Evolutionary conservation across 2,113 vertebrate genomes (phyloP), one percentile per base, ranked within the genome.

Genomic region (Salvelinus sp.): DNA sequence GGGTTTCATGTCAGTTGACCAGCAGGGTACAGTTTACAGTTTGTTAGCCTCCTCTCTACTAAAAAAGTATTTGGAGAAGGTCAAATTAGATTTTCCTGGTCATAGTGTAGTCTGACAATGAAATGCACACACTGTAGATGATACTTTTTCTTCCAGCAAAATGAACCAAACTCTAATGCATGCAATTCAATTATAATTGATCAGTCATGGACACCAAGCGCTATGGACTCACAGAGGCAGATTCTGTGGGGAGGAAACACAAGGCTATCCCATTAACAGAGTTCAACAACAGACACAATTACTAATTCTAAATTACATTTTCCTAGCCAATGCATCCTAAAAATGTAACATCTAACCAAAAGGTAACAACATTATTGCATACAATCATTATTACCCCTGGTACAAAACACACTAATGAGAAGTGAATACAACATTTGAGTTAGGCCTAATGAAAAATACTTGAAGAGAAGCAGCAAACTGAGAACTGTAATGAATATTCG

Each of bases 131-230:
- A 27, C 68, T 13, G 44, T 13, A 69, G 44, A 48, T 48, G 0
- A 5, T 14, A 13, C 12, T 12, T 44, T 48, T 48, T 23, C 68
- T 28, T 22, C 12, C 16, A 23, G 62, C 13, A 9, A 74, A 66
- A 66, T 74, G 30, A 27, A 25, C 57, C 14, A 6, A 25, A 18
- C 14, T 63, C 38, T 48, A 66, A 48, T 22, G 14, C 13, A 58
- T 62, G 54, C 70, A 57, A 60, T 58, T 28, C 30, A 50, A 72
- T 62, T 62, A 58, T 58, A 72, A 72, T 72, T 62, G 30, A 72
- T 23, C n/a, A 62, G 70, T n/a, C 20, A n/a, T 72, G 70, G 70
- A 54, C 30, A 72, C 57, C 50, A 33, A 18, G 28, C 16, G 3
- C 20, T 72, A 62, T 33, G 48, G 18, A 60, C 54, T 33, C 57